Conservation (phyloP, 2,888 invertebrate species). For the Plebejus argus region DNA sequence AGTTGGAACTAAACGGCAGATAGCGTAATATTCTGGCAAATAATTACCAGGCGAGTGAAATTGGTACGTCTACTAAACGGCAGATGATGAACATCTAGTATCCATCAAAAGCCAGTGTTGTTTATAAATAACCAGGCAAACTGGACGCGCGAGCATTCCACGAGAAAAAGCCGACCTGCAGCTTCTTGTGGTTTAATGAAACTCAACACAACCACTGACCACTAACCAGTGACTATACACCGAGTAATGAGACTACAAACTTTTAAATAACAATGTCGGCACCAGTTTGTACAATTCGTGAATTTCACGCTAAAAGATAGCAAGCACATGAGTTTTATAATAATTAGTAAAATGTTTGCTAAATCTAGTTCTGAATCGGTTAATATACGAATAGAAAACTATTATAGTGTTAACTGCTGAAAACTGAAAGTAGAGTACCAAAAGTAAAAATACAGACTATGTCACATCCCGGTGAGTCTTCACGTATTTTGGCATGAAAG, state of each 20-base stretch:
- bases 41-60: too few species aligned
- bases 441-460: too few species aligned
- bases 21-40: too few species aligned
- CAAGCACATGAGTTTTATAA: too few species aligned
- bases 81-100: not conserved
- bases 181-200: conserved; percentile 24
- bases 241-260: not conserved
- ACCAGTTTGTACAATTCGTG: not conserved
- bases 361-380: not conserved
- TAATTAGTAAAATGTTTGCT: not conserved
- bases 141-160: conserved; percentile 2
- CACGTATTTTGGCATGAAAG: not conserved
- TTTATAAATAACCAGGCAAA: conserved; percentile 21
- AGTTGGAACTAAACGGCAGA: too few species aligned
- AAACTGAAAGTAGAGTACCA: too few species aligned
- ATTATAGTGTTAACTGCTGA: not conserved
- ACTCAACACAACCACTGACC: not conserved
- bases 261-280: not conserved
- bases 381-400: not conserved
- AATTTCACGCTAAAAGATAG: not conserved
- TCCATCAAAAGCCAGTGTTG: not conserved
- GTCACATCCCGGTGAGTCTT: too few species aligned
- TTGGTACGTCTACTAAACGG: not conserved
- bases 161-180: conserved; percentile 9
- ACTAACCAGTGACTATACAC: not conserved